A percentile compares a stretch with the other conserved stretches of the same genome.
phyloP scores from a whole-genome alignment of 2,113 vertebrate species.

The Actinemys pallida region DNA sequence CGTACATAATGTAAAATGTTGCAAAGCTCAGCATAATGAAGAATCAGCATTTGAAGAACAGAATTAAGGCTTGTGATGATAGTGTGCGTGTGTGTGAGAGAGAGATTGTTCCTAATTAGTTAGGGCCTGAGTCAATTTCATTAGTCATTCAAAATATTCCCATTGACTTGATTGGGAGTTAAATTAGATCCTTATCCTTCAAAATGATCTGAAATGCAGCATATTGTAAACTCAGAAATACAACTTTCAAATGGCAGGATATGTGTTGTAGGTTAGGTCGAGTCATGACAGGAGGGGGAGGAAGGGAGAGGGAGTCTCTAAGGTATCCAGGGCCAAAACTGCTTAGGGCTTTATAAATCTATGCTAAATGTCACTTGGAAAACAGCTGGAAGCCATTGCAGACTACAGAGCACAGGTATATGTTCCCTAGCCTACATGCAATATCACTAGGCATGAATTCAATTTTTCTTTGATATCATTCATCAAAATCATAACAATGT shows the following conservation, averaged over 20 bases:
- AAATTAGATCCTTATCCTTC: background rate
- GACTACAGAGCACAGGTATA: background rate
- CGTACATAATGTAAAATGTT: background rate
- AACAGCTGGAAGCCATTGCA: background rate
- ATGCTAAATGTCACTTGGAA: background rate
- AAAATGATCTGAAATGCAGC: background rate
- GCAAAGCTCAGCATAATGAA: background rate
- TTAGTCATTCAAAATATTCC: background rate
- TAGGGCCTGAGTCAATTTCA: background rate
- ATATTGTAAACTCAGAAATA: background rate
- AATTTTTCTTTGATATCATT: background rate
- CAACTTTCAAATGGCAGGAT: background rate
- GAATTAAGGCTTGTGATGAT: background rate
- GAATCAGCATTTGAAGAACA: background rate
- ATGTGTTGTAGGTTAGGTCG: background rate
- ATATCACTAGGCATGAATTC: background rate
- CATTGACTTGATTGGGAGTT: background rate
- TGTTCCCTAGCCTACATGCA: background rate
- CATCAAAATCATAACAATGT: background rate
- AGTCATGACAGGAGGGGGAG: background rate
- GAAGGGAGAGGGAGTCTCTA: background rate
- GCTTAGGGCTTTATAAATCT: background rate
- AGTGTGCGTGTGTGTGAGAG: fast-evolving
- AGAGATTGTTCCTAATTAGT: background rate
- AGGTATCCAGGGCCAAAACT: background rate